A percentile compares a stretch with the other conserved stretches of the same genome.
phyloP scores from a whole-genome alignment of 2,888 invertebrate species.

The Synergus gifuensis region DNA sequence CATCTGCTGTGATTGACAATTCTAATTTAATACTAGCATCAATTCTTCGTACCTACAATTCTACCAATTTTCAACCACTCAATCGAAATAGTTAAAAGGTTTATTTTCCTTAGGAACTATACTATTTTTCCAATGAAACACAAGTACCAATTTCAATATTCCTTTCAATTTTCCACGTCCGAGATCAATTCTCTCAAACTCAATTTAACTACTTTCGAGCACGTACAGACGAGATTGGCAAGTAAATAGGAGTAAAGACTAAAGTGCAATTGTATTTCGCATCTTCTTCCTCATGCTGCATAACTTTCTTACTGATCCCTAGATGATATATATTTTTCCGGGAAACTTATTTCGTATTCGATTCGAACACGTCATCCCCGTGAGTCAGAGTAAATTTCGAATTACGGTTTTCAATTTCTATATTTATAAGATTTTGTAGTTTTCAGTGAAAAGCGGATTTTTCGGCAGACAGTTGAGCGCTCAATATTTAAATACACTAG shows the following conservation, averaged over 20 bases:
- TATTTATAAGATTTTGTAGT: not conserved
- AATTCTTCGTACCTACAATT: not conserved
- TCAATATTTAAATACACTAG: not conserved
- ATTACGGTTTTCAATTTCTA: not conserved
- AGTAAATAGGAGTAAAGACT: not conserved
- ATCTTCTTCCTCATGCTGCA: not conserved
- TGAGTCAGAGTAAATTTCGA: conserved; percentile 1
- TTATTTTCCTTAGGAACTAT: not conserved
- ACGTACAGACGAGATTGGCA: conserved; percentile 8
- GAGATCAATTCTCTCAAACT: not conserved
- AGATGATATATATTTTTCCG: not conserved
- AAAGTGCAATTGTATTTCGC: not conserved
- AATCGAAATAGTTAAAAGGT: not conserved
- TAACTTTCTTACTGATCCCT: not conserved
- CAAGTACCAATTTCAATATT: conserved; percentile 3
- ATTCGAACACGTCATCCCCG: not conserved
- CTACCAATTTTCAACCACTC: not conserved
- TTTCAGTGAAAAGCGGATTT: not conserved
- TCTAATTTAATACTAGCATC: no score
- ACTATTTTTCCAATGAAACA: not conserved
- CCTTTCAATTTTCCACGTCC: not conserved
- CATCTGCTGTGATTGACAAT: no score
- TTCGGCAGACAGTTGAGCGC: not conserved
- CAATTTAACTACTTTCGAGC: conserved; percentile 3
- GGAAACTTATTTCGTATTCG: not conserved